These are phyloP conservation scores for Oreochromis tanganicae DNA, from an alignment of 2,113 vertebrate genomes.

Conservation along the genomic window DNA sequence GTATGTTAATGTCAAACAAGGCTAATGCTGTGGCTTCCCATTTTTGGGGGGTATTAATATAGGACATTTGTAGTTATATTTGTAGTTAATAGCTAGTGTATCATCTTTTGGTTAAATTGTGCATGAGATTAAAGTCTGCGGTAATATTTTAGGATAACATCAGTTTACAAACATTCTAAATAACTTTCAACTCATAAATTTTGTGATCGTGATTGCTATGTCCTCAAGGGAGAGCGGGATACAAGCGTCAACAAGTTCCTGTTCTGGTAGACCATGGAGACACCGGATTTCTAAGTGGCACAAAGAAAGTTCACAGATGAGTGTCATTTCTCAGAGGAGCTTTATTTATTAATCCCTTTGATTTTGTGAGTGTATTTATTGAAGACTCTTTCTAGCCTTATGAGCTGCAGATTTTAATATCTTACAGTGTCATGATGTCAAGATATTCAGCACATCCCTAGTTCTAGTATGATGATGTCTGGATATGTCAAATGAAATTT, in stretches of 20 bases:
- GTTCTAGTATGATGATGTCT: background rate
- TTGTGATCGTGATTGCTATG: background rate
- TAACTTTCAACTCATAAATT: conserved; percentile 1
- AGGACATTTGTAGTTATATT: background rate
- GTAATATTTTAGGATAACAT: conserved; percentile 39
- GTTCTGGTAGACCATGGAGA: background rate
- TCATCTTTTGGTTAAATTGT: conserved; percentile 24
- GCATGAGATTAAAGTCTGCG: conserved; percentile 35
- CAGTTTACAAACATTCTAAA: conserved; percentile 13
- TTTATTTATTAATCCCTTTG: conserved; percentile 25
- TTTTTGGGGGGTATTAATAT: background rate
- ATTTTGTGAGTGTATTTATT: background rate
- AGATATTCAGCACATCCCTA: background rate
- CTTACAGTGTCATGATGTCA: background rate
- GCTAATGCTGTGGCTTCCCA: background rate
- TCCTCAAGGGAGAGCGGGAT: conserved; percentile 11
- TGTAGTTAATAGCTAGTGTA: conserved; percentile 3
- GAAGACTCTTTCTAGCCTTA: background rate
- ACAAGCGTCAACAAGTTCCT: conserved; percentile 2
- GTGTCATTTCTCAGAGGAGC: conserved; percentile 21
- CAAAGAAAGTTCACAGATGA: background rate
- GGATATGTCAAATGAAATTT: background rate
- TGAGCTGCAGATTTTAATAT: conserved; percentile 7
- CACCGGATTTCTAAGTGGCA: background rate
- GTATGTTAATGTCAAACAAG: background rate